Base-by-base conservation (phyloP, 2,888 invertebrate species). In the Subacronicta megacephala region DNA sequence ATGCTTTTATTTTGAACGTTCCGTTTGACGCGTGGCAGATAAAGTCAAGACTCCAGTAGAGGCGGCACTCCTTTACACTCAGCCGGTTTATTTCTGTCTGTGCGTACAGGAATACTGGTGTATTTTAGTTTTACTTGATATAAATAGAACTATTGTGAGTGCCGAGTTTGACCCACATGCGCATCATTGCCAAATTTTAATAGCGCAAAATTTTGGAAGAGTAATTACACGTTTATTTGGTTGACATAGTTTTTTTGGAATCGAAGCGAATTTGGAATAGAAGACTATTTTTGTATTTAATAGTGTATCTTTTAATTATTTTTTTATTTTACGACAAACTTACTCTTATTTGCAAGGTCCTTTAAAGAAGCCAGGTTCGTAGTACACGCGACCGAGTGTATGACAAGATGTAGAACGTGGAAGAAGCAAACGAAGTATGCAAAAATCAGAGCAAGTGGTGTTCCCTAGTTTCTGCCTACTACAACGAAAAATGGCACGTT, bases 111-210 rank as follows among this genome's bases (percentile, higher is more conserved):
- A 92, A 92, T 92, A 93, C 88, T 77, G 82, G 74, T 80, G 75
- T 83, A 92, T 93, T 93, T 92, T 90, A 84, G 90, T 87, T 83
- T 84, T 80, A 81, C 79, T 83, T 77, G 88, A 75, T 93, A 93
- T 92, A 89, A 93, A 93, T 93, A 93, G 90, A 87, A 78, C 78
- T 75, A 90, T 91, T 91, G 90, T 91, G 81, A 79, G 80, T 81
- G 75, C 75, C 68, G 80, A 81, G 82, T 84, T 85, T 89, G 90
- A 90, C 90, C 90, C 81, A 90, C 81, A 90, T 91, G 63, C 67
- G 69, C 64, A 66, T 74, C 83, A 85, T 84, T 85, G 86, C 84
- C 87, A 85, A 88, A 84, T 81, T 85, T 83, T 81, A 79, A 81
- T 82, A 66, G 75, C 60, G 53, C 62, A 65, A 70, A 67, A 65